Percentiles rank a stretch among this genome's conserved stretches.
Conservation (phyloP, 2,113 vertebrate species). For the Cepphus grylle region DNA sequence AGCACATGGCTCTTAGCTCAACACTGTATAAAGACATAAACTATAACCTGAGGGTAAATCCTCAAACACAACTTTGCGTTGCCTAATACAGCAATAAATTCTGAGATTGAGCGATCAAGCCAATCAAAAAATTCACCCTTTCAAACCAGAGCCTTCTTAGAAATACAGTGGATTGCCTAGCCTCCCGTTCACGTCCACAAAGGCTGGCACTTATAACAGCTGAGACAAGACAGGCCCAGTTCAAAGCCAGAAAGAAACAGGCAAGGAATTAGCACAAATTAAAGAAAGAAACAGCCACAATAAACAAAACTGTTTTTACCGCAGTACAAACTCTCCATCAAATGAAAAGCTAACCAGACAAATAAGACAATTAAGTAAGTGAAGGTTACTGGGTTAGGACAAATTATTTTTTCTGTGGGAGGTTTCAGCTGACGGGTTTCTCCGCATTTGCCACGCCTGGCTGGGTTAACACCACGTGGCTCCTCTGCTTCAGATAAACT, state of each 20-base stretch:
- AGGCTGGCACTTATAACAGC: background rate
- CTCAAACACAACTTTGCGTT: fast-evolving
- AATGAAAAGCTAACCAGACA: background rate
- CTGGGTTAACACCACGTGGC: background rate
- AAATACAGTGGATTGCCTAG: background rate
- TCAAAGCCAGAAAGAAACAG: background rate
- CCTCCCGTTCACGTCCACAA: background rate
- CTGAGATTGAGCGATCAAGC: fast-evolving
- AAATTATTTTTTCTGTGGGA: background rate
- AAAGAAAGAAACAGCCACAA: background rate
- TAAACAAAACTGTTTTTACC: background rate
- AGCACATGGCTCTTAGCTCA: background rate
- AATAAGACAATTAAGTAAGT: background rate
- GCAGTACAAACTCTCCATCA: background rate
- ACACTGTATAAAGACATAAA: background rate
- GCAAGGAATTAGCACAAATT: background rate
- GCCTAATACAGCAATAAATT: background rate
- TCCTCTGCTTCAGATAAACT: background rate
- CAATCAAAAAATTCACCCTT: background rate
- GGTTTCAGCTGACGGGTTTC: background rate
- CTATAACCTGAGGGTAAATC: background rate
- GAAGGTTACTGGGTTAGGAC: background rate
- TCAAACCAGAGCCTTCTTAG: background rate
- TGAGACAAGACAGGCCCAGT: fast-evolving
- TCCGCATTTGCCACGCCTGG: background rate